Conservation (phyloP, 2,113 vertebrate species). For the Phaetusa simplex region DNA sequence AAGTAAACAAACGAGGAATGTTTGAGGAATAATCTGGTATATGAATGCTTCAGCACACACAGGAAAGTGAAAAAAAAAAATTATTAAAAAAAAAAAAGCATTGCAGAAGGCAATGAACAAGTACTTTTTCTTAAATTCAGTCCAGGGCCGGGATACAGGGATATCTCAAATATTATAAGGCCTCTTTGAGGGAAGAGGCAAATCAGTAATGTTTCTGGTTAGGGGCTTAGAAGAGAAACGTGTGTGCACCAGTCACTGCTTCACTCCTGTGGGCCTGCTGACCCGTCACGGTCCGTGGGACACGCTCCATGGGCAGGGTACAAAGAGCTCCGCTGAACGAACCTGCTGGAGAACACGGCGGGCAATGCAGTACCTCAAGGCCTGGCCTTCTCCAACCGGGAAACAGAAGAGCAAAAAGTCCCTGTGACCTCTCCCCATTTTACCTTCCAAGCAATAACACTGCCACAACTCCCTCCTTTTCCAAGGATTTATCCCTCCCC, state of each 20-base stretch:
- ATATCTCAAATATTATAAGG: not conserved
- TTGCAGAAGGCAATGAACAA: not conserved
- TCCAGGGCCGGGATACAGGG: not conserved
- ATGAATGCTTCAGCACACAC: not conserved
- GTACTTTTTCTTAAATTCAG: not conserved
- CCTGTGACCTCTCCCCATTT: not conserved
- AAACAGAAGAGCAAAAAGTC: not conserved
- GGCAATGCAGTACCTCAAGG: not conserved
- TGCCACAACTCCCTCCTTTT: not conserved
- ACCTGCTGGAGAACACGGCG: not conserved
- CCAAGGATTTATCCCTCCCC: not conserved
- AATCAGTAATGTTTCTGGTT: not conserved
- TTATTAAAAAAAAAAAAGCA: not conserved
- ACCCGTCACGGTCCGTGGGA: not conserved
- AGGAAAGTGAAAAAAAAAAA: not conserved
- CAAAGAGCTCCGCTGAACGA: not conserved
- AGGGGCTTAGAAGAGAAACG: not conserved
- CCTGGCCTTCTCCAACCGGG: not conserved
- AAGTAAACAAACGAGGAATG: not conserved
- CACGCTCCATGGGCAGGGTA: accelerated
- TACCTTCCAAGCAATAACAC: not conserved
- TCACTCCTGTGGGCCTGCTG: not conserved
- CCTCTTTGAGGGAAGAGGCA: not conserved
- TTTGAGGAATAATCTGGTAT: not conserved
- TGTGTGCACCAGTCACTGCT: not conserved